Percentiles rank a stretch among this genome's conserved stretches.
These are phyloP conservation scores for Danio rerio DNA, from an alignment of 2,113 vertebrate species.

Conservation along the genomic window DNA sequence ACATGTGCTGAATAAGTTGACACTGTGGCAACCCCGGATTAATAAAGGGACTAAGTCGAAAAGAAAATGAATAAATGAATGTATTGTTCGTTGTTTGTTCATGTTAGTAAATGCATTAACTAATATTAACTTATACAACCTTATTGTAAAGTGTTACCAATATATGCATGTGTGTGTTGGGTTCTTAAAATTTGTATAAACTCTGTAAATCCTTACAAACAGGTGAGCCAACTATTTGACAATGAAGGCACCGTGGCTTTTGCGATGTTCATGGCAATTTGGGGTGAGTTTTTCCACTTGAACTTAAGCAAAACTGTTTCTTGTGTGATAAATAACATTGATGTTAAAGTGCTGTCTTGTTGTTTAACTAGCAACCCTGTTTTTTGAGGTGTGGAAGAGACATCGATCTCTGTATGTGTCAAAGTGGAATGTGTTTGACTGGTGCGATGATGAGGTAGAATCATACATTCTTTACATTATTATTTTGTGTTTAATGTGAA, in stretches of 20 bases:
- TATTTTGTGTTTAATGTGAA: not conserved
- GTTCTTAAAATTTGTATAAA: not conserved
- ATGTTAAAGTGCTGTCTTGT: conserved; percentile 10
- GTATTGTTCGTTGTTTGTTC: no score
- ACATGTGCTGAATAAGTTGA: no score
- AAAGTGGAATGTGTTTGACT: conserved; percentile 83
- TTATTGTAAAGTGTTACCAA: no score
- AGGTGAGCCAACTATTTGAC: conserved; percentile 93
- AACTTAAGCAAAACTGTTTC: not conserved
- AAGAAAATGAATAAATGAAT: no score
- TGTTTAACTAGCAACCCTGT: conserved; percentile 83
- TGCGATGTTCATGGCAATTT: conserved; percentile 92
- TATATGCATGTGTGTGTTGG: no score
- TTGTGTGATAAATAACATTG: not conserved
- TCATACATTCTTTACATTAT: not conserved
- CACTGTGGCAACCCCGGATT: no score
- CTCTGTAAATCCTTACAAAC: conserved; percentile 1
- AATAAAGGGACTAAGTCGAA: no score
- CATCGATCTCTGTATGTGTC: conserved; percentile 76
- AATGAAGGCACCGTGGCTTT: conserved; percentile 91
- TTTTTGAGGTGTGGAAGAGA: conserved; percentile 94
- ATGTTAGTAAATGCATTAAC: no score
- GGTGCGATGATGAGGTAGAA: conserved; percentile 91
- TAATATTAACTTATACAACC: no score
- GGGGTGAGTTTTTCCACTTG: conserved; percentile 82